Evolutionary conservation across 2,888 invertebrate genomes (phyloP).

Genomic region (Rhodophaea formosa): DNA sequence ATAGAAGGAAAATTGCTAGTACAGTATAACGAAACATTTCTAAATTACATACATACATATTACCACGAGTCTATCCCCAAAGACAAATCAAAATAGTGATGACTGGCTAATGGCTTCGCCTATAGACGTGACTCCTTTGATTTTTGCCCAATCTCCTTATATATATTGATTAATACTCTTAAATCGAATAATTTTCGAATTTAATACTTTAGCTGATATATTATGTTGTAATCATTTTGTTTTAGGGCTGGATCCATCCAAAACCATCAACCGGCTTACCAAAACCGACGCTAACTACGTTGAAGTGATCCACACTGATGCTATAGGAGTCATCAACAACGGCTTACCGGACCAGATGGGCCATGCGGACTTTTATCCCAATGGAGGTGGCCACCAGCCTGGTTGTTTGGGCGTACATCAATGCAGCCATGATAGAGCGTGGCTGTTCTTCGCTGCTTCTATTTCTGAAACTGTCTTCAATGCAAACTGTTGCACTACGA

Average conservation of each 20-base stretch:
- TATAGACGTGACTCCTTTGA: too few species aligned
- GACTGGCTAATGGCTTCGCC: too few species aligned
- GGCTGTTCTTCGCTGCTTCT: constrained; percentile 50
- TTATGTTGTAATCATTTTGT: not conserved
- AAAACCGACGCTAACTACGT: constrained; percentile 52
- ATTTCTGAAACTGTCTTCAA: constrained; percentile 34
- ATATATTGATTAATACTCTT: too few species aligned
- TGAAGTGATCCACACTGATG: constrained; percentile 63
- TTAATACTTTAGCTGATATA: too few species aligned
- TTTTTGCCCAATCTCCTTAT: too few species aligned
- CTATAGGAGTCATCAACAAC: constrained; percentile 38
- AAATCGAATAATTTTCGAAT: too few species aligned
- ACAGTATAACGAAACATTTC: too few species aligned
- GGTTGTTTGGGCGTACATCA: constrained; percentile 46
- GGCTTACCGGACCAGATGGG: constrained; percentile 89
- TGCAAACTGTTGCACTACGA: constrained; percentile 42
- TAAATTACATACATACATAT: too few species aligned
- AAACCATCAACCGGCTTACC: constrained; percentile 36
- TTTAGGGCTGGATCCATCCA: constrained; percentile 53
- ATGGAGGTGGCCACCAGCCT: constrained; percentile 87
- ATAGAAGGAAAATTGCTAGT: too few species aligned
- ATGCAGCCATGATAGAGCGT: constrained; percentile 55
- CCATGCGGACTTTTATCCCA: constrained; percentile 93
- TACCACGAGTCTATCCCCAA: too few species aligned
- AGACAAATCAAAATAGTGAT: too few species aligned